Evolutionary conservation across 2,113 vertebrate species (phyloP).

Genomic region (Psittacula cyanocephala): DNA sequence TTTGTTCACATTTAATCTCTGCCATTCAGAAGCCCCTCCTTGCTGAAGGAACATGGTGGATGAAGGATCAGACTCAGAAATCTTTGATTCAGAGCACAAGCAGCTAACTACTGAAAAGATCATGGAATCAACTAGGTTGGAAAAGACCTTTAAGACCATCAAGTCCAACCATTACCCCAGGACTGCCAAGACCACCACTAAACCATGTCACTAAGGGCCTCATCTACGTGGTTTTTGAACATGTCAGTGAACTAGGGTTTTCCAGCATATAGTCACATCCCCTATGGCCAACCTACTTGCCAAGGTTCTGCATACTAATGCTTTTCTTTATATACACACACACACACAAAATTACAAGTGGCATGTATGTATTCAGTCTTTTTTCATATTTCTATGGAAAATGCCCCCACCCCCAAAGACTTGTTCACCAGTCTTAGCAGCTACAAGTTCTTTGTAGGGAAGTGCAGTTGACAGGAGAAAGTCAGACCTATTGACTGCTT

Average conservation of each 20-base stretch:
- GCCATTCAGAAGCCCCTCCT: background rate
- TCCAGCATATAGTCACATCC: background rate
- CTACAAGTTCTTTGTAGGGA: background rate
- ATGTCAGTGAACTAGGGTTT: background rate
- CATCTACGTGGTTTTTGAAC: background rate
- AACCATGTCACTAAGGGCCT: background rate
- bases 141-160: background rate
- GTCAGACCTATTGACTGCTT: background rate
- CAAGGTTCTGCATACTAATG: background rate
- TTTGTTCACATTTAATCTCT: fast-evolving
- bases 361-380: background rate
- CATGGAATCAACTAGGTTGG: background rate
- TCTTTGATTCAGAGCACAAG: background rate
- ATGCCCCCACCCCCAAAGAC: background rate
- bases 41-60: background rate
- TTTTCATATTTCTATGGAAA: background rate
- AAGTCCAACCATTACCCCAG: background rate
- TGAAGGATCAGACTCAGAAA: background rate
- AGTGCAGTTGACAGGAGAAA: background rate
- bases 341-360: background rate
- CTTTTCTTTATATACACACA: background rate
- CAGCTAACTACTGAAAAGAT: background rate
- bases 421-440: background rate
- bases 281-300: background rate
- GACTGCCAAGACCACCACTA: background rate